Evolutionary conservation across 1,140 invertebrate genomes (phyloP).

Genomic region (Drosophila melanogaster): DNA sequence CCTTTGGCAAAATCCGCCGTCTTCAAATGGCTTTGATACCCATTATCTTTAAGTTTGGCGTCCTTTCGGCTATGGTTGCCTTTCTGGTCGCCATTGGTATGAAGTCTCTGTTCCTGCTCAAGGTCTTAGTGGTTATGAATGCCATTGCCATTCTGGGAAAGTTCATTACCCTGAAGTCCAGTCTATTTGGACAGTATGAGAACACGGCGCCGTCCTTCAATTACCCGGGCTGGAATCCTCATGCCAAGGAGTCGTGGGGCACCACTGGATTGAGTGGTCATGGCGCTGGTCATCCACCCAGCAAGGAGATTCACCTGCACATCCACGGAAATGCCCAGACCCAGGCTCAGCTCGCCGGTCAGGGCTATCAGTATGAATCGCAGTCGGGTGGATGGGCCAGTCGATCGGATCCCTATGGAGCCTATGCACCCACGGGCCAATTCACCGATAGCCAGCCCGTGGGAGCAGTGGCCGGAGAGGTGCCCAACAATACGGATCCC

Average conservation of each 20-base stretch:
- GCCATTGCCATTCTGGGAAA: conserved; percentile 76
- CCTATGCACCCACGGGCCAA: conserved; percentile 57
- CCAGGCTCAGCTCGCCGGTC: conserved; percentile 56
- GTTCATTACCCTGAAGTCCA: conserved; percentile 72
- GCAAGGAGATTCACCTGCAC: conserved; percentile 81
- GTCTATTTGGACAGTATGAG: conserved; percentile 61
- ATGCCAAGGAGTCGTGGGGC: conserved; percentile 64
- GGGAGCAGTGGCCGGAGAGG: conserved; percentile 28
- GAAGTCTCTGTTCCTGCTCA: conserved; percentile 85
- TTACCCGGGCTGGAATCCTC: conserved; percentile 72
- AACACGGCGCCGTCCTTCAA: conserved; percentile 66
- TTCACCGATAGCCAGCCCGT: conserved; percentile 29
- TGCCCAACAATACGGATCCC: conserved; percentile 69
- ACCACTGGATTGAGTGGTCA: conserved; percentile 36
- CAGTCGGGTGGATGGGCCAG: conserved; percentile 66
- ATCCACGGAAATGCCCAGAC: conserved; percentile 74
- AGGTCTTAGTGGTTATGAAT: conserved; percentile 81
- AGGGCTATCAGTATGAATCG: conserved; percentile 58
- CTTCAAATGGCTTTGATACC: conserved; percentile 85
- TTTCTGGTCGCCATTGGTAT: conserved; percentile 84
- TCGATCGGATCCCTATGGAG: conserved; percentile 72
- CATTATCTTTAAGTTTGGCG: conserved; percentile 85
- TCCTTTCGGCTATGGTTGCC: conserved; percentile 85
- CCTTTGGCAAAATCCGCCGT: conserved; percentile 84
- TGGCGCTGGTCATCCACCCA: conserved; percentile 44